Evolutionary conservation across 2,797 vertebrate species (phyloP).

Genomic region (Leptoclinus maculatus): DNA sequence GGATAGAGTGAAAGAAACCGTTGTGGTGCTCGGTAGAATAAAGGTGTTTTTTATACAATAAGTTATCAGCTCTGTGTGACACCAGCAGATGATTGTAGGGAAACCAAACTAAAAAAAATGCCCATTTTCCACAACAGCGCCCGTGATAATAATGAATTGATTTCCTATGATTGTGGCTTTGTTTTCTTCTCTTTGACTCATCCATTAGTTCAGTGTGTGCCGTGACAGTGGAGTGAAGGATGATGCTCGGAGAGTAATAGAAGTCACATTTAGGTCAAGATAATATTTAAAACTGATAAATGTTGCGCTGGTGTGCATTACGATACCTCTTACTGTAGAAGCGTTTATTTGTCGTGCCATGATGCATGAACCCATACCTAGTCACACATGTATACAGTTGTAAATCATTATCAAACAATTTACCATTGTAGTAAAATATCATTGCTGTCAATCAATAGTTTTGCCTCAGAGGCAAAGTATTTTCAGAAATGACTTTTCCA

Average conservation of each 20-base stretch:
- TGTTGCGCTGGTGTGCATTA: neutral
- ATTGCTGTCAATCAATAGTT: constrained; percentile 11
- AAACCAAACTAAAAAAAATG: neutral
- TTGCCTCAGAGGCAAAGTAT: constrained; percentile 15
- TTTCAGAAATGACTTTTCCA: constrained; percentile 23
- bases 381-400: neutral
- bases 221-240: neutral
- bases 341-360: neutral
- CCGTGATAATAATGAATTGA: neutral
- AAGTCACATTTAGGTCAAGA: neutral
- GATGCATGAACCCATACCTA: neutral
- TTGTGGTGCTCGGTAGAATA: constrained; percentile 12
- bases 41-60: neutral
- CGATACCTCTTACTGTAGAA: neutral
- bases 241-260: neutral
- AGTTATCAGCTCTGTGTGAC: constrained; percentile 6
- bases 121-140: neutral
- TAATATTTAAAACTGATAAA: neutral
- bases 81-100: neutral
- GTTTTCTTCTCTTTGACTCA: neutral
- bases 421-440: neutral
- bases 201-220: neutral
- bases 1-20: neutral
- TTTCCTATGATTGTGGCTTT: neutral
- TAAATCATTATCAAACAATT: neutral